Evolutionary conservation across 2,113 vertebrate species (phyloP).

Genomic region (Hydrolagus affinis): DNA sequence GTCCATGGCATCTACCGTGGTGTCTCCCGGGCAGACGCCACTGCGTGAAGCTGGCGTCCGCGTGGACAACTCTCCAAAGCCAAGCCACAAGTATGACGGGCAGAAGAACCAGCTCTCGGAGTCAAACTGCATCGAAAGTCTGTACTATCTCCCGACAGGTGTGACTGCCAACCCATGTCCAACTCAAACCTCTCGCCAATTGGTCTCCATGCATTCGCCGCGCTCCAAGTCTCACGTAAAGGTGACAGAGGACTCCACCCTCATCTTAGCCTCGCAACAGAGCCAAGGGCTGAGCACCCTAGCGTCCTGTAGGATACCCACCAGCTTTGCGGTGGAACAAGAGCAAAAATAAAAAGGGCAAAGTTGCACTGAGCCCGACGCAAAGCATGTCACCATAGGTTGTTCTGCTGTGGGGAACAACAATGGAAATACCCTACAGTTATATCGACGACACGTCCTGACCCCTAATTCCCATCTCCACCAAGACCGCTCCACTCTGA

Average conservation of each 20-base stretch:
- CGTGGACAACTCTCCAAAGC: constrained; percentile 49
- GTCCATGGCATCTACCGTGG: constrained; percentile 43
- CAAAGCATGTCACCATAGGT: no score
- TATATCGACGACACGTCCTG: no score
- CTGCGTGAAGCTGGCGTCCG: constrained; percentile 46
- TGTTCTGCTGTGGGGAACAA: no score
- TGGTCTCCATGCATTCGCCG: not conserved
- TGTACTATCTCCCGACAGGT: constrained; percentile 80
- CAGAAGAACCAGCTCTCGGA: constrained; percentile 61
- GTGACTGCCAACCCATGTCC: constrained; percentile 70
- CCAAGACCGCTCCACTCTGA: no score
- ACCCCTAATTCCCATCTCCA: no score
- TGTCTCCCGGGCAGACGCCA: constrained; percentile 43
- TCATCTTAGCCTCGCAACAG: not conserved
- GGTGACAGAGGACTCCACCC: not conserved
- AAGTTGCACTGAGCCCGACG: not conserved
- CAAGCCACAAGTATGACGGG: constrained; percentile 52
- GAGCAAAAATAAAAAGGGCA: not conserved
- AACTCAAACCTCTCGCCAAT: constrained; percentile 41
- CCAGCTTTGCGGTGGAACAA: constrained; percentile 25
- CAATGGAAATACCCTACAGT: no score
- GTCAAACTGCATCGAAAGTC: constrained; percentile 70
- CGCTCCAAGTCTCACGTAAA: not conserved
- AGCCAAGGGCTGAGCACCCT: not conserved
- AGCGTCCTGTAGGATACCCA: constrained; percentile 55